Base-by-base conservation (phyloP, 1,140 invertebrate genomes). In the Physella acuta region DNA sequence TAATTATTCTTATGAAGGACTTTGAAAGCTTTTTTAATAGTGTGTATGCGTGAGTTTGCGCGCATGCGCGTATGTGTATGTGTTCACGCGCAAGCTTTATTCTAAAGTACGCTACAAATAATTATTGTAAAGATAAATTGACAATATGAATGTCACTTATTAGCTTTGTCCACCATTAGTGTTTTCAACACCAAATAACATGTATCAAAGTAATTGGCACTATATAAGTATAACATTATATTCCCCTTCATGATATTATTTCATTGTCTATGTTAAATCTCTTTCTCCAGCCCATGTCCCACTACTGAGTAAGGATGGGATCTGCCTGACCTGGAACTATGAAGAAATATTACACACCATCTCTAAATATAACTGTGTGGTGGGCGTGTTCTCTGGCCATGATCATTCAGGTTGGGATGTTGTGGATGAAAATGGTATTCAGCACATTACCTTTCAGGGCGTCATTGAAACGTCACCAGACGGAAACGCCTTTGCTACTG, bases 311-410 rank as follows among this genome's bases (percentile, higher is more conserved):
- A 3, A 53, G 31, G n/a, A 3, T 5, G 33, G 14, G 2, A 34
- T 59, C n/a, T 78, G 75, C 61, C 24, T 82, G 24, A 30, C 72
- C 0, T 83, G 81, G 81, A 82, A 83, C 63, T 78, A 76, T 67
- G 68, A 78, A 17, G 76, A 80, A 69, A 65, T 83, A 8, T 61
- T 83, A 3, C 59, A 77, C 17, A 62, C 77, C 14, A 67, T 83
- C 28, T 68, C 76, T 63, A 34, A 58, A 1, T 73, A 76, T 59
- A 52, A 67, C 4, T 79, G 72, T 66, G 79, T 81, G n/a, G 58
- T 79, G 8, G 73, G 72, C 20, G 80, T 82, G 49, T 69, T 83
- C 11, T 62, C 71, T 70, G 82, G 82, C 0, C 82, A 83, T 73
- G 75, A 78, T 24, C 82, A 83, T 63, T 30, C 64, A 20, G 74